Percentiles rank a stretch among this genome's conserved stretches.
Evolutionary conservation across 2,797 vertebrate genomes (phyloP).

Genomic region (Acestrorhynchus altus): DNA sequence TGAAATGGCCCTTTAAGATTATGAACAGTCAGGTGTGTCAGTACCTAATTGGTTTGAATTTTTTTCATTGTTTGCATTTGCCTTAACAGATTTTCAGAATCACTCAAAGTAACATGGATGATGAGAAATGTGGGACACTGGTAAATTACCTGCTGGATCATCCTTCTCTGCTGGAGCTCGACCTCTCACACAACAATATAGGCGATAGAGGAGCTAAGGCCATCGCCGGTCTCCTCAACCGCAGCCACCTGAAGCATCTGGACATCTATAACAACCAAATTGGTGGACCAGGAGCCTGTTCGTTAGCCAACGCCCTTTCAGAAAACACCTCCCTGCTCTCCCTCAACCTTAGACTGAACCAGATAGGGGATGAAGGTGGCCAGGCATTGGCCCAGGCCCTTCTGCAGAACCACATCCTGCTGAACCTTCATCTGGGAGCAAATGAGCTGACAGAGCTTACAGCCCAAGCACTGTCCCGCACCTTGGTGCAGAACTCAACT

Average conservation of each 20-base stretch:
- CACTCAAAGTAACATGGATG: conserved; percentile 84
- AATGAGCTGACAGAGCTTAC: conserved; percentile 81
- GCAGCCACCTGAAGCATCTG: conserved; percentile 79
- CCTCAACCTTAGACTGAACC: conserved; percentile 90
- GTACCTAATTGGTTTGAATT: too few species aligned
- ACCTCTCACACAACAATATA: conserved; percentile 91
- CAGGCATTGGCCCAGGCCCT: conserved; percentile 82
- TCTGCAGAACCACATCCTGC: conserved; percentile 81
- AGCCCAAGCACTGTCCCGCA: conserved; percentile 76
- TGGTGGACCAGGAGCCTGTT: conserved; percentile 77
- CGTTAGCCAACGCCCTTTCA: conserved; percentile 83
- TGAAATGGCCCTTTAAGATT: too few species aligned
- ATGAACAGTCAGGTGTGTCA: too few species aligned
- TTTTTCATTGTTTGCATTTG: conserved; percentile 1
- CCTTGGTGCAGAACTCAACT: conserved; percentile 80
- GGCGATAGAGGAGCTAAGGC: conserved; percentile 84
- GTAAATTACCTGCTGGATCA: conserved; percentile 84
- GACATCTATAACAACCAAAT: conserved; percentile 85
- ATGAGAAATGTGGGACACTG: conserved; percentile 82
- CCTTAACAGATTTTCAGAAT: conserved; percentile 83
- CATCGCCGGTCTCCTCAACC: conserved; percentile 82
- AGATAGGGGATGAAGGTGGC: conserved; percentile 85
- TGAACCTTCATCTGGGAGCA: conserved; percentile 82
- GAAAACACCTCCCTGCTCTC: conserved; percentile 78
- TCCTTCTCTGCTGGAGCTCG: conserved; percentile 82